phyloP scores from a whole-genome alignment of 2,797 vertebrate species.

The Rhynchonycteris naso region DNA sequence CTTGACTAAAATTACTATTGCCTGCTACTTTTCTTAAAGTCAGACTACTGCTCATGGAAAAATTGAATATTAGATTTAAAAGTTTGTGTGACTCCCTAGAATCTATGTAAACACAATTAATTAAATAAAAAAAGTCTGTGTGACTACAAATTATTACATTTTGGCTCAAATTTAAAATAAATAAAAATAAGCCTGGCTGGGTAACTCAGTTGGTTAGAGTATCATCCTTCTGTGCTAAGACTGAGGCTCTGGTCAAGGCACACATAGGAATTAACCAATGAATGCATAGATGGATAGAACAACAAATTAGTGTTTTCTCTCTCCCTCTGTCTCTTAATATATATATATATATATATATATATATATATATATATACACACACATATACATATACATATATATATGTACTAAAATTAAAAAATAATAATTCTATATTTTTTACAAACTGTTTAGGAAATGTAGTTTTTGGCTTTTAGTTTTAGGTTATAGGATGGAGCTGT shows the following conservation, averaged over 20 bases:
- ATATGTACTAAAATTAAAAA: neutral
- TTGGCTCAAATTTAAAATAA: conserved; percentile 49
- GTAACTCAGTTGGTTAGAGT: too few relatives aligned
- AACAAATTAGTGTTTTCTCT: too few relatives aligned
- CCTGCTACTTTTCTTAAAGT: neutral
- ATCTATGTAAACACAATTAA: too few relatives aligned
- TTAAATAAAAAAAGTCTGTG: neutral
- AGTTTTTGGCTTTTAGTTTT: conserved; percentile 10
- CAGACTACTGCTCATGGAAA: neutral
- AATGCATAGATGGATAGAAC: too few relatives aligned
- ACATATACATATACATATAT: too few relatives aligned
- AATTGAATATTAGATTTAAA: neutral
- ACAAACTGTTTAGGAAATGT: conserved; percentile 30
- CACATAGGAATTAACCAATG: too few relatives aligned
- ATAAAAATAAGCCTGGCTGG: neutral
- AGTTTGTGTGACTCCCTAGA: neutral
- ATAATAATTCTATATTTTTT: neutral
- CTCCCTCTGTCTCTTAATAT: too few relatives aligned
- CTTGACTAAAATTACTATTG: neutral
- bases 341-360: too few relatives aligned
- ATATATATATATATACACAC: too few relatives aligned
- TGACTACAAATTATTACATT: neutral
- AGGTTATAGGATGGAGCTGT: neutral
- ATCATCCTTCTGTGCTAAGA: too few relatives aligned
- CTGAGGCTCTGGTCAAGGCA: too few relatives aligned